Conservation (phyloP, 2,113 vertebrate species). For the Archocentrus centrarchus region DNA sequence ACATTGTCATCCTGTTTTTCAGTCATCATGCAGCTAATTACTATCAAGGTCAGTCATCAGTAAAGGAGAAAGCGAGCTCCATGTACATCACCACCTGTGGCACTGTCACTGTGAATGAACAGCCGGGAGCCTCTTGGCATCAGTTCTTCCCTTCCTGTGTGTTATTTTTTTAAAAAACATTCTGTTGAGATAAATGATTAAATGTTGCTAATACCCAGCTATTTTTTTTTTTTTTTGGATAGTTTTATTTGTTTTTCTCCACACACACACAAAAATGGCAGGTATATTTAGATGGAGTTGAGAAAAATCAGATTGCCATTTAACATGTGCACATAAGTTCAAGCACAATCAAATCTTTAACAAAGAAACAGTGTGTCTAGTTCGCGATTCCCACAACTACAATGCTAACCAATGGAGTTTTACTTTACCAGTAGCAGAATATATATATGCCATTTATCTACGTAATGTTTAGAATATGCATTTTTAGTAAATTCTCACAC, state of each 20-base stretch:
- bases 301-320: not conserved
- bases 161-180: not conserved
- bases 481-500: not conserved
- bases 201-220: not conserved
- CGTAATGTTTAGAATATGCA: not conserved
- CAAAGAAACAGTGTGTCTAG: not conserved
- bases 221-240: not conserved
- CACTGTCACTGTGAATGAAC: conserved; percentile 20
- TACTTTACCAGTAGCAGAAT: not conserved
- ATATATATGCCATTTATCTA: not conserved
- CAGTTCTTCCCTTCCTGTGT: not conserved
- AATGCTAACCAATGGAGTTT: not conserved
- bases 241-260: not conserved
- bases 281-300: not conserved
- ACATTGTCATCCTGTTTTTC: conserved; percentile 23
- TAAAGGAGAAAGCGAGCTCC: conserved; percentile 12
- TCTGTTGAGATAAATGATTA: not conserved
- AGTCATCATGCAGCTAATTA: conserved; percentile 46
- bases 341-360: not conserved
- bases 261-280: not conserved
- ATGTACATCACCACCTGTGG: conserved; percentile 20
- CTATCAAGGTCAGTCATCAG: conserved; percentile 44
- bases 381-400: not conserved
- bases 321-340: not conserved
- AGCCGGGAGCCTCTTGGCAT: conserved; percentile 9